A percentile compares a stretch with the other conserved stretches of the same genome.
Conservation (phyloP, 2,888 invertebrate genomes). For the Hoplodrina ambigua region DNA sequence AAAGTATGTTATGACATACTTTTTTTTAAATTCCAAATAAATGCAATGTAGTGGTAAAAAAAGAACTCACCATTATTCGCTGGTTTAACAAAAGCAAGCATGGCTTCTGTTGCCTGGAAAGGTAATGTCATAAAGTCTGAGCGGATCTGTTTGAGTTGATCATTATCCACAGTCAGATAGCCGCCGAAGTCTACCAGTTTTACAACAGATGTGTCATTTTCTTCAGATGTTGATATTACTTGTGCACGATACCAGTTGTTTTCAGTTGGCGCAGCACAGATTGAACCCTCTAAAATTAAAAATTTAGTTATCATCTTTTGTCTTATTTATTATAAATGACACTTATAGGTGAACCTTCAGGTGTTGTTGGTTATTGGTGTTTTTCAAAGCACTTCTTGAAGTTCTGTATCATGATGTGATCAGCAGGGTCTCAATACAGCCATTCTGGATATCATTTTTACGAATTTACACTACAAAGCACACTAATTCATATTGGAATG, state of each 20-base stretch:
- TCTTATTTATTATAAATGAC: too few relatives aligned
- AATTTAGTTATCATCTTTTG: background rate
- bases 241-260: slow-evolving; percentile 97
- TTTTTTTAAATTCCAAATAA: too few relatives aligned
- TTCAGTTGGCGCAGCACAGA: slow-evolving; percentile 96
- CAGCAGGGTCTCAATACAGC: too few relatives aligned
- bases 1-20: too few relatives aligned
- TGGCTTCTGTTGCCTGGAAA: slow-evolving; percentile 99
- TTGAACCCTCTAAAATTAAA: slow-evolving; percentile 93
- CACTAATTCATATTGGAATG: too few relatives aligned
- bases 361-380: too few relatives aligned
- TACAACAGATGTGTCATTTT: slow-evolving; percentile 94
- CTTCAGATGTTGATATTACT: slow-evolving; percentile 93
- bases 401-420: too few relatives aligned
- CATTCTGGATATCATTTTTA: too few relatives aligned
- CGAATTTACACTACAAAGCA: too few relatives aligned
- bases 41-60: background rate
- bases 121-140: slow-evolving; percentile 98
- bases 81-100: slow-evolving; percentile 96
- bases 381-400: too few relatives aligned
- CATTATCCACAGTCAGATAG: slow-evolving; percentile 94
- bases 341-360: too few relatives aligned
- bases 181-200: slow-evolving; percentile 99
- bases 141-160: slow-evolving; percentile 96
- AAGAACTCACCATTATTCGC: slow-evolving; percentile 91